Evolutionary conservation across 2,797 vertebrate species (phyloP).

Genomic region (Gymnothorax javanicus): DNA sequence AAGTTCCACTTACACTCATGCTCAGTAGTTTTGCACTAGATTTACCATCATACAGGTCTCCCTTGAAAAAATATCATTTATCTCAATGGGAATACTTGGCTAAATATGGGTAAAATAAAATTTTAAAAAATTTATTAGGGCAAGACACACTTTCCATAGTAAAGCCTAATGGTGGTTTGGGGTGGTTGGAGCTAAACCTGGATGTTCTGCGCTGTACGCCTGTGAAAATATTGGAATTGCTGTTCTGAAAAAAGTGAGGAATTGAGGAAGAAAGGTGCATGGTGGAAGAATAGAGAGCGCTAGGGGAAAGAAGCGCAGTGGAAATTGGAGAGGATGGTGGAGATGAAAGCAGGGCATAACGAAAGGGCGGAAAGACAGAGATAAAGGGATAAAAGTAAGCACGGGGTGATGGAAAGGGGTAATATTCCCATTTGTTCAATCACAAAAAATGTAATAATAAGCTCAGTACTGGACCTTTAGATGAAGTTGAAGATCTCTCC

Average conservation of each 20-base stretch:
- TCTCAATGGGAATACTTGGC: too few relatives aligned
- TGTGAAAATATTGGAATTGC: background rate
- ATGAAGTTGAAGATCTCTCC: background rate
- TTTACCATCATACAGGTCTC: too few relatives aligned
- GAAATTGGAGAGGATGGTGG: background rate
- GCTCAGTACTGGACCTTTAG: background rate
- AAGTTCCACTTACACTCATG: too few relatives aligned
- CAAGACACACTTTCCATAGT: background rate
- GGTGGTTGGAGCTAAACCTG: background rate
- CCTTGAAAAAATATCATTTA: too few relatives aligned
- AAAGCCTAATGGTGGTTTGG: background rate
- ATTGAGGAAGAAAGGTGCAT: background rate
- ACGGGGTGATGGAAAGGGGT: background rate
- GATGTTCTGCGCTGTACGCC: background rate
- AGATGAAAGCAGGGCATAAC: background rate
- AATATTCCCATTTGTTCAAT: background rate
- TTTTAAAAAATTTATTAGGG: background rate
- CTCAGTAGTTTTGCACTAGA: too few relatives aligned
- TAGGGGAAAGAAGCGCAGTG: background rate
- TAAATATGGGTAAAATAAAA: too few relatives aligned
- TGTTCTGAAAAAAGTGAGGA: too few relatives aligned
- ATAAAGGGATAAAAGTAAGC: background rate
- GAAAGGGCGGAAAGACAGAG: constrained; percentile 16
- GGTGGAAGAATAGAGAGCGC: background rate
- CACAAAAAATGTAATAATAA: background rate